Conservation (phyloP, 2,797 vertebrate species). For the Poeciliopsis paucimaculata region DNA sequence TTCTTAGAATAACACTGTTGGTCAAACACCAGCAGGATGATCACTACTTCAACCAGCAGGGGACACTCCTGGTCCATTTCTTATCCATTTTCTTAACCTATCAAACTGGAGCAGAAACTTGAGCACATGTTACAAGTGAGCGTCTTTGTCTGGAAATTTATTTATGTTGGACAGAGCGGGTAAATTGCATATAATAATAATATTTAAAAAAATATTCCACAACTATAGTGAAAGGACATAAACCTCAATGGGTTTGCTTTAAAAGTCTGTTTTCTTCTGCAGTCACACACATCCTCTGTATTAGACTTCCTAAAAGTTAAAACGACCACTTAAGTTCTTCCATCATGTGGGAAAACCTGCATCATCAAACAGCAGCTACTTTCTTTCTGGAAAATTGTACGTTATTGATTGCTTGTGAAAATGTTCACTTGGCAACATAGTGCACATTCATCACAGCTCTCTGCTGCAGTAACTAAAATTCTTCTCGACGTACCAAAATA, state of each 20-base stretch:
- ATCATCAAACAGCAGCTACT: neutral
- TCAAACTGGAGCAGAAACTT: neutral
- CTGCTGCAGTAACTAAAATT: constrained; percentile 9
- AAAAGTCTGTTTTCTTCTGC: neutral
- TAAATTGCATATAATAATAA: neutral
- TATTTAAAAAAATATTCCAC: neutral
- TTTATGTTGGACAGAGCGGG: neutral
- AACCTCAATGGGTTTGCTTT: neutral
- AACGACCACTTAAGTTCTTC: neutral
- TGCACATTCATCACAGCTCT: constrained; percentile 33
- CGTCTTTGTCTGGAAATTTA: neutral
- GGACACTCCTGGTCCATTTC: constrained; percentile 52
- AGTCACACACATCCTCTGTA: neutral
- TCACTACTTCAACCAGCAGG: constrained; percentile 54
- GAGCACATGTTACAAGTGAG: neutral
- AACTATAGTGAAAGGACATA: neutral
- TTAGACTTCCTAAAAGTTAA: neutral
- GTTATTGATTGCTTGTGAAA: constrained; percentile 31
- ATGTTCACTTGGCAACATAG: constrained; percentile 24
- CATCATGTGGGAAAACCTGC: constrained; percentile 4
- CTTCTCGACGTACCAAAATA: constrained; percentile 7
- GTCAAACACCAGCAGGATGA: neutral
- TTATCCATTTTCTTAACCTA: neutral
- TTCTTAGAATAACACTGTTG: neutral
- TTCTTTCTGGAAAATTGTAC: constrained; percentile 18